Evolutionary conservation across 2,888 invertebrate genomes (phyloP).

Genomic region (Lacanobia wlatinum): DNA sequence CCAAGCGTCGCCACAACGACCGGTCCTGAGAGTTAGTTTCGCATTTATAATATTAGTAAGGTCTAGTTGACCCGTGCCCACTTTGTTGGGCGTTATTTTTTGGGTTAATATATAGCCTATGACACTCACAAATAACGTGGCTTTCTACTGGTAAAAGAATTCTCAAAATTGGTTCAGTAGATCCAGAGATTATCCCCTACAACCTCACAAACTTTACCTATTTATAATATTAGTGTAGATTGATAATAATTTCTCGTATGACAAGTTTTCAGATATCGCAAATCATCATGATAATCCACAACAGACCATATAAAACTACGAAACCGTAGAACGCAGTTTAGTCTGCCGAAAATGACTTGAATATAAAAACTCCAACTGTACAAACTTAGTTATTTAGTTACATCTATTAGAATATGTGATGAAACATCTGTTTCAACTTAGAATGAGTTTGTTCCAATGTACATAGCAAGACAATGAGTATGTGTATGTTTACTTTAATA

Average conservation of each 20-base stretch:
- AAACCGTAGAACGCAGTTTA: conserved; percentile 36
- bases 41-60: too few relatives aligned
- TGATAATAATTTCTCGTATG: not conserved
- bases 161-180: too few relatives aligned
- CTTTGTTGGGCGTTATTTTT: too few relatives aligned
- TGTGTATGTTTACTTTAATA: conserved; percentile 49
- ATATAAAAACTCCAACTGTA: conserved; percentile 37
- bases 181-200: too few relatives aligned
- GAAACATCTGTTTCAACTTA: conserved; percentile 70
- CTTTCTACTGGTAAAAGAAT: too few relatives aligned
- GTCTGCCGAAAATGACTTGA: conserved; percentile 24
- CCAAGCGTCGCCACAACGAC: too few relatives aligned
- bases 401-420: conserved; percentile 67
- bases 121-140: too few relatives aligned
- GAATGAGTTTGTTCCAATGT: conserved; percentile 52
- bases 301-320: conserved; percentile 41
- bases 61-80: too few relatives aligned
- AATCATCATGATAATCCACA: conserved; percentile 18
- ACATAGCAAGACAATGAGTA: conserved; percentile 33
- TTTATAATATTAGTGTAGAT: too few relatives aligned
- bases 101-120: too few relatives aligned
- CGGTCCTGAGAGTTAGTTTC: too few relatives aligned
- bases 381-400: conserved; percentile 60
- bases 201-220: too few relatives aligned
- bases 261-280: not conserved